Evolutionary conservation across 1,140 invertebrate species (phyloP), one percentile per base, ranked within the genome.

Genomic region (Philaenus spumarius): DNA sequence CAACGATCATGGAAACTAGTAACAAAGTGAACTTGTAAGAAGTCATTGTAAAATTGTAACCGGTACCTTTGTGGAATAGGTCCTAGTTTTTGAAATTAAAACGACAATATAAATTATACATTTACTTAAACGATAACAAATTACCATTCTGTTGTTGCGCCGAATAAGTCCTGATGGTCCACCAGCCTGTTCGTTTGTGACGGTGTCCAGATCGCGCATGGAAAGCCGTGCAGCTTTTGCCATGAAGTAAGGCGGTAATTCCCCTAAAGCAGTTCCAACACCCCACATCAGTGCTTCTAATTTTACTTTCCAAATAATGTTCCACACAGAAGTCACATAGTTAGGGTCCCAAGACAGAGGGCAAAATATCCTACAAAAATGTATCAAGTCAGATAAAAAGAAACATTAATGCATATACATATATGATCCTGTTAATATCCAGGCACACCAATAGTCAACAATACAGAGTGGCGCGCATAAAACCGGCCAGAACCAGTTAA

Each of bases 281-380:
- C 97, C 93, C 97, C 97, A 99, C 75, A 97, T 86, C 77, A 98
- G 92, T 2, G 93, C 90, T 77, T 98, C 97, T 39, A 97, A 72
- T 11, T 92, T 80, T 9, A 98, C 93, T 76, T 98, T 98, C 20
- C 86, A 84, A 86, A 98, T 95, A 58, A 99, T 97, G 59, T 84
- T 87, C 80, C 79, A 93, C 68, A 82, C 82, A 20, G 84, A 79
- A 45, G 86, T 83, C 22, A 75, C 69, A 70, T 77, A 78, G 46
- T 74, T 69, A 0, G 75, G 72, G 65, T 82, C 80, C 11, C 80
- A 72, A 45, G 76, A 78, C 14, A 80, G 76, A 1, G 89, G 87
- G 71, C 89, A 92, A 46, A 90, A 79, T 65, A 92, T 92, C 64
- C 82, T 84, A 74, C 60, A 22, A 55, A n/a, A n/a, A n/a, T n/a